A percentile compares a stretch with the other conserved stretches of the same genome.
Evolutionary conservation across 2,888 invertebrate genomes (phyloP).

Genomic region (Eupelmus urozonus): DNA sequence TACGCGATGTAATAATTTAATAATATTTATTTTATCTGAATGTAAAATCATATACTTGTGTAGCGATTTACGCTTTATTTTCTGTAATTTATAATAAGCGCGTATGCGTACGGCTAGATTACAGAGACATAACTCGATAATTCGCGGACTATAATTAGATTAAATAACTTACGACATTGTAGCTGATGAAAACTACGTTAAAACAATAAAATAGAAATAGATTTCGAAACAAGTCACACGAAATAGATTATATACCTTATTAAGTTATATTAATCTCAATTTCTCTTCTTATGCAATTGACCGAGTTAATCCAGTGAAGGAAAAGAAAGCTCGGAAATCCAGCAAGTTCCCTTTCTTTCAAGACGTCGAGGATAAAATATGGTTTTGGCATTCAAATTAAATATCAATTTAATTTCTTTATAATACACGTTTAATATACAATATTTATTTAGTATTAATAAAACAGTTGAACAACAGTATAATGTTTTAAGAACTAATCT

Average conservation of each 20-base stretch:
- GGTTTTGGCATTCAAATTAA: too few species aligned
- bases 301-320: background rate
- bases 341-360: background rate
- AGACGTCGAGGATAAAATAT: too few species aligned
- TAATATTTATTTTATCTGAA: too few species aligned
- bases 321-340: background rate
- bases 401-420: too few species aligned
- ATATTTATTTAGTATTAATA: too few species aligned
- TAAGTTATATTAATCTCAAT: constrained; percentile 13
- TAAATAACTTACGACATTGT: too few species aligned
- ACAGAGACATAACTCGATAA: background rate
- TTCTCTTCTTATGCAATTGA: constrained; percentile 13
- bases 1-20: too few species aligned
- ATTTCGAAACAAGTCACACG: background rate
- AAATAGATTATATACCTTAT: constrained; percentile 1
- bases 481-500: too few species aligned
- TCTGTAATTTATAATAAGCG: background rate
- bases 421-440: too few species aligned
- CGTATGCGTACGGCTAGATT: background rate
- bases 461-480: too few species aligned
- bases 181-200: background rate
- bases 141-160: background rate
- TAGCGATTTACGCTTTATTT: background rate
- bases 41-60: background rate
- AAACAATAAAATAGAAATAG: background rate